Evolutionary conservation across 2,797 vertebrate species (phyloP), one percentile per base, ranked within the genome.

Genomic region (Rallus crepitans): DNA sequence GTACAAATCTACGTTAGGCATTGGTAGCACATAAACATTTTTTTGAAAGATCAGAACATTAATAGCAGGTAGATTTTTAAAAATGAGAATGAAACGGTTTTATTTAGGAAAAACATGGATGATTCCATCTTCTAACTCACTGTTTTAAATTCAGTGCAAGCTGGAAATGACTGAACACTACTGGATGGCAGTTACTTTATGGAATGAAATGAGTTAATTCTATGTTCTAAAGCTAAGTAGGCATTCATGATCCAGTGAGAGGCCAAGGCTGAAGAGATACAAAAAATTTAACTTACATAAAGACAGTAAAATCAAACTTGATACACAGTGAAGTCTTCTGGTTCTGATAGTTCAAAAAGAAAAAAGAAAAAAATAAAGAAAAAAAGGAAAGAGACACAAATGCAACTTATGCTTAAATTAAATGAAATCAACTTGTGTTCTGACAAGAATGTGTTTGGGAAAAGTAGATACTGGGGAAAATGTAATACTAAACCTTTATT

Each of bases 111-210:
- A 75, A 72, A 31, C 4, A 19, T 2, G 6, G 9, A 13, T 24
- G 15, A 48, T 69, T 78, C 90, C 82, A 37, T 56, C 47, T 61
- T 64, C 31, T 52, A 88, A 19, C 25, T 96, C 89, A 90, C 63
- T 80, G 4, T 77, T 81, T 91, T 81, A 89, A 97, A 86, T 92
- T 80, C 68, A 57, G 20, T 91, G 81, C 65, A 92, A 69, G 72
- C 19, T 97, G 80, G n/a, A 90, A 81, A 78, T 66, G 59, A 83
- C 78, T 95, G 89, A 97, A 92, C 89, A 64, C 53, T 96, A 84
- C 86, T 47, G 20, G 63, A 84, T 95, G 66, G 47, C 50, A 55
- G 33, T 78, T 87, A 87, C 53, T 94, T 60, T 87, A 92, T 68
- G 52, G 27, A 66, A 82, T 61, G 30, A 91, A 93, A 93, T 94